These are phyloP conservation scores for Mobula birostris DNA, from an alignment of 2,113 vertebrate genomes.

Conservation along the genomic window DNA sequence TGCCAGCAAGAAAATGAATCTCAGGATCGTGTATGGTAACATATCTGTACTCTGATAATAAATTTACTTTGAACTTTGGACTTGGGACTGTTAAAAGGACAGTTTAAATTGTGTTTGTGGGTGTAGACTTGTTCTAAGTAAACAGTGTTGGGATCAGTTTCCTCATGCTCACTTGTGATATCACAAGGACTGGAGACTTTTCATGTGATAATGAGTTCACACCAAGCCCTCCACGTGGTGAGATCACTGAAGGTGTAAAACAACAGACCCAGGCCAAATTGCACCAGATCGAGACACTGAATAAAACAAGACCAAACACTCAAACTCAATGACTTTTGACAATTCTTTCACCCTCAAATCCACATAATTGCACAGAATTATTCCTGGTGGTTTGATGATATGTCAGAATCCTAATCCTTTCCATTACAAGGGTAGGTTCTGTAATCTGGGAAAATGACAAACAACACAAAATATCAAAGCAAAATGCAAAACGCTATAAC, in stretches of 20 bases:
- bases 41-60: too few species aligned
- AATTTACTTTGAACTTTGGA: too few species aligned
- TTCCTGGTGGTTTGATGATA: neutral
- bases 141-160: constrained; percentile 43
- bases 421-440: neutral
- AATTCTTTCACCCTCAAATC: neutral
- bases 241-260: constrained; percentile 43
- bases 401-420: neutral
- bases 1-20: too few species aligned
- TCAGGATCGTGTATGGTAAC: too few species aligned
- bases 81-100: too few species aligned
- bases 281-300: neutral
- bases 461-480: too few species aligned
- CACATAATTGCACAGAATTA: neutral
- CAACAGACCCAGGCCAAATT: neutral
- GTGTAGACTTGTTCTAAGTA: constrained; percentile 47
- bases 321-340: neutral
- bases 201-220: constrained; percentile 53
- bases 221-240: constrained; percentile 49
- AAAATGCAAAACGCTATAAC: too few species aligned
- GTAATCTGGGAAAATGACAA: too few species aligned
- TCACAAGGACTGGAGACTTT: constrained; percentile 49
- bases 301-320: neutral
- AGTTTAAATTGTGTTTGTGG: constrained; percentile 41
- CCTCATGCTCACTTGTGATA: constrained; percentile 48